Evolutionary conservation across 2,888 invertebrate species (phyloP), one percentile per base, ranked within the genome.

Genomic region (Noctua janthina): DNA sequence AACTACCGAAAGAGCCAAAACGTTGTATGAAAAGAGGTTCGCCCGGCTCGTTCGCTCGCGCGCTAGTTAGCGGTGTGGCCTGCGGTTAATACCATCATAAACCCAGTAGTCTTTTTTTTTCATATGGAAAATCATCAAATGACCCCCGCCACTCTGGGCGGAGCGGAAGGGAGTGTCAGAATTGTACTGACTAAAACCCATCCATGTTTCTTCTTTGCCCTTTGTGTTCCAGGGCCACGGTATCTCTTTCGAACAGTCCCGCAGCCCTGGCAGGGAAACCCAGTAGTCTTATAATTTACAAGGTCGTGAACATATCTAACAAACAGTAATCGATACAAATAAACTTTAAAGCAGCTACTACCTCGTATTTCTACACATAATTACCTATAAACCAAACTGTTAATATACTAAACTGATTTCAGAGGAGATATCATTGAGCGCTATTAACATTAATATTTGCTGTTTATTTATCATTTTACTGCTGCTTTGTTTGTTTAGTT

Each of bases 351-450:
- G 70, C 46, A 35, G 85, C 78, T 69, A 68, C 76, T 79, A 29
- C 51, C 79, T 86, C 84, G 75, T 87, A 84, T 82, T 68, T 87
- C 76, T 72, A 69, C 39, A 81, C 43, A 73, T 82, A 87, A 87
- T 87, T 87, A 84, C 62, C 86, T 59, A 80, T 84, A 81, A 87
- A 81, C 62, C 10, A 70, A 62, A 51, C n/a, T 64, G 46, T 29
- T 29, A 29, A 29, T 29, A 29, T 29, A 29, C 56, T 71, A 43
- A 76, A 87, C 79, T 74, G 81, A 87, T 81, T 72, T 72, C 46
- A 78, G 70, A 72, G 76, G 81, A 79, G 80, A 84, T 82, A 80
- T 67, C 71, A 72, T 70, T 83, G 10, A 35, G 46, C 35, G 66
- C 51, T 75, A 59, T 73, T 76, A 54, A 29, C 46, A 80, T 80